Conservation (phyloP, 1,140 invertebrate genomes). For the Caenorhabditis inopinata region DNA sequence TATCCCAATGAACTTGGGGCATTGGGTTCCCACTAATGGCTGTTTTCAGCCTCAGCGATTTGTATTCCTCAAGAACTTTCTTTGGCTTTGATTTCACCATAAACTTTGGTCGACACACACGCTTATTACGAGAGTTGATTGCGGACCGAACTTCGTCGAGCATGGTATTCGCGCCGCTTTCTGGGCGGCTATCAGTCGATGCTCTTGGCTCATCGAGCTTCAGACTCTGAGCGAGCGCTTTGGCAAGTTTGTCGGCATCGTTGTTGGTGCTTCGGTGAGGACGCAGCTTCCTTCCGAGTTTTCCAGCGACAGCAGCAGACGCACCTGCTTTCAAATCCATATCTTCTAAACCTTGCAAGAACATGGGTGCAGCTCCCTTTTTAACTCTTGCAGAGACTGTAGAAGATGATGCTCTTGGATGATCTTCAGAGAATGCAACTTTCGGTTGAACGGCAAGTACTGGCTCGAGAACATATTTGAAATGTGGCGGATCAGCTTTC, state of each 20-base stretch:
- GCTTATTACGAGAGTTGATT: conserved; percentile 51
- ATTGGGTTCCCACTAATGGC: conserved; percentile 61
- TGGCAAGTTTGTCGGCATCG: conserved; percentile 50
- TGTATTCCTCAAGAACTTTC: conserved; percentile 61
- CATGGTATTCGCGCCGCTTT: conserved; percentile 42
- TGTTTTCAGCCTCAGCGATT: conserved; percentile 62
- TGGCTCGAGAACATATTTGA: conserved; percentile 42
- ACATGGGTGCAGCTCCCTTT: conserved; percentile 59
- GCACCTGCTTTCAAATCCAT: conserved; percentile 60
- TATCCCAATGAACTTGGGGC: conserved; percentile 60
- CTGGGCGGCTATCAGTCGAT: not conserved
- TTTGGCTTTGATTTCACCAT: conserved; percentile 63
- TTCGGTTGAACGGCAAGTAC: conserved; percentile 41
- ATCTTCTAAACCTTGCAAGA: conserved; percentile 59
- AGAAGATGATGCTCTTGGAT: conserved; percentile 22
- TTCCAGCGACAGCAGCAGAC: conserved; percentile 60
- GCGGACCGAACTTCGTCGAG: conserved; percentile 55
- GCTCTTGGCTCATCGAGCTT: conserved; percentile 42
- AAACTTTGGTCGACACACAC: conserved; percentile 57
- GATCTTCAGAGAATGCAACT: conserved; percentile 37
- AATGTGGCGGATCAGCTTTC: conserved; percentile 42
- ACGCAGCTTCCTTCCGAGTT: conserved; percentile 52
- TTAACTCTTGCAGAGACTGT: conserved; percentile 42
- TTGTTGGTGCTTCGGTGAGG: conserved; percentile 38
- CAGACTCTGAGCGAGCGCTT: conserved; percentile 40